Evolutionary conservation across 1,140 invertebrate species (phyloP), one percentile per base, ranked within the genome.

Genomic region (Onthophagus taurus): DNA sequence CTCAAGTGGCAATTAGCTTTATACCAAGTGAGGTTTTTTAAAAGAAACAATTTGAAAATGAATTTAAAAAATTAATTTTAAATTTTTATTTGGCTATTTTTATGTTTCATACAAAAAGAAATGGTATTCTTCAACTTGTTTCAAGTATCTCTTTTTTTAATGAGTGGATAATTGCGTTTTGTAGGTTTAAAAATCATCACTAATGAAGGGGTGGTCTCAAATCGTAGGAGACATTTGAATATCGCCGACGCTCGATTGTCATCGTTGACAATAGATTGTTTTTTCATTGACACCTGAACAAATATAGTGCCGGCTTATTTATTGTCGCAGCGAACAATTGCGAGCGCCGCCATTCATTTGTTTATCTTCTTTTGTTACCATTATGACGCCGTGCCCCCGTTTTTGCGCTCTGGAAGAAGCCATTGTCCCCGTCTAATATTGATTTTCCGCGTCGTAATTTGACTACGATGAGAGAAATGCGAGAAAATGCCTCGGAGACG

Each of bases 231-330:
- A n/a, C 14, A 8, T 6, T 33, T 16, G 14, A 14, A 33, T 16
- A 13, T 33, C 14, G 13, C 31, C 14, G 31, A n/a, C n/a, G 14
- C 14, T 33, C 14, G 31, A 33, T 33, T 37, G n/a, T n/a, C n/a
- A n/a, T n/a, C n/a, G n/a, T n/a, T n/a, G n/a, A n/a, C n/a, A n/a
- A n/a, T n/a, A n/a, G n/a, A n/a, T n/a, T n/a, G 19, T 3, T 45
- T 45, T 45, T 31, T 31, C 42, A 47, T 39, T 47, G 38, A 42
- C 45, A 47, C 45, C 45, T 47, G 45, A 47, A 47, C 31, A 47
- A 47, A 47, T 47, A 47, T 19, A 14, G 13, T 36, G 16, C 37
- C 41, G 29, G 35, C 38, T 41, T 41, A 33, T 34, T 46, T 42
- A 42, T 42, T 42, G 37, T 39, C 18, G 11, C 18, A n/a, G 19